phyloP scores from a whole-genome alignment of 2,113 vertebrate genomes.

The Hippocampus guttulatus region DNA sequence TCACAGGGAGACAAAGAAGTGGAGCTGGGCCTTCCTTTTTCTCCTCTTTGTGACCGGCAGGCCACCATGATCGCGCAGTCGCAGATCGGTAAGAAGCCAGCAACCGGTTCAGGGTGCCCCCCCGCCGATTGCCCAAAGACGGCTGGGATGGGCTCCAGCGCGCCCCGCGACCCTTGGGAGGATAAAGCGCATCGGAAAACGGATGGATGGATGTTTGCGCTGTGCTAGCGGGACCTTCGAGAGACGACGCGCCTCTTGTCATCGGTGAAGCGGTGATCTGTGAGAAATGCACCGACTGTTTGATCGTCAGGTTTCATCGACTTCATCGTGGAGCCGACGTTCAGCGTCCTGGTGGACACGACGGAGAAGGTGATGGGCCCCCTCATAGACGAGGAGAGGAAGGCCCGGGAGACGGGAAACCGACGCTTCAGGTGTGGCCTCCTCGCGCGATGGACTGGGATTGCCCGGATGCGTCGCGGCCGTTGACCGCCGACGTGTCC shows the following conservation, averaged over 20 bases:
- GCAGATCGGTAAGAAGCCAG: conserved; percentile 83
- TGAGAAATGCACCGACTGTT: background rate
- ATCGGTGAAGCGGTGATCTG: too few relatives aligned
- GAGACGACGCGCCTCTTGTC: too few relatives aligned
- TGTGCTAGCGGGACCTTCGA: too few relatives aligned
- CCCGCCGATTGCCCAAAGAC: too few relatives aligned
- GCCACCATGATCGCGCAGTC: conserved; percentile 96
- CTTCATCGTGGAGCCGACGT: conserved; percentile 96
- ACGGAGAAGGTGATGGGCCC: conserved; percentile 96
- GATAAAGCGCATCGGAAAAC: too few relatives aligned
- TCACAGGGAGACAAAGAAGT: conserved; percentile 93
- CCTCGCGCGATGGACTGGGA: background rate
- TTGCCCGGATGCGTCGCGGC: background rate
- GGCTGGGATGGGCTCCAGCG: too few relatives aligned
- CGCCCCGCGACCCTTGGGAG: too few relatives aligned
- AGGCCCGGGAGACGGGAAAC: conserved; percentile 76
- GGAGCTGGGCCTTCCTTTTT: conserved; percentile 89
- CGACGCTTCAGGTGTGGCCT: conserved; percentile 76
- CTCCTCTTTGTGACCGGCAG: conserved; percentile 93
- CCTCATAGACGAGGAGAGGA: conserved; percentile 92
- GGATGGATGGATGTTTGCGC: too few relatives aligned
- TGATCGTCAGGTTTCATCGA: conserved; percentile 85
- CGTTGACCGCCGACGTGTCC: background rate
- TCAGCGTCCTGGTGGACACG: conserved; percentile 91
- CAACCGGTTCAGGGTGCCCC: too few relatives aligned